These are phyloP conservation scores for Drosophila acutilabella DNA, from an alignment of 2,888 invertebrate species.

Conservation along the genomic window DNA sequence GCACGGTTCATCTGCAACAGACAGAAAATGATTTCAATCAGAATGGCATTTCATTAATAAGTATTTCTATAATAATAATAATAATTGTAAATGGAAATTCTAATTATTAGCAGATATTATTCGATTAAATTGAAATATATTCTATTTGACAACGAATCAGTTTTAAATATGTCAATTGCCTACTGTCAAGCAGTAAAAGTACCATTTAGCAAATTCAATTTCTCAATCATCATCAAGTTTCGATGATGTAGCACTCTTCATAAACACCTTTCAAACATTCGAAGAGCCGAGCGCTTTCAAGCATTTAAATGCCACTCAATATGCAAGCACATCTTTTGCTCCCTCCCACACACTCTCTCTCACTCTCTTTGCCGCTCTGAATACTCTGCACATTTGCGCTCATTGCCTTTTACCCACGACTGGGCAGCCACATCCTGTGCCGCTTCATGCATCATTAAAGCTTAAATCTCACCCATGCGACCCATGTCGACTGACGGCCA, in stretches of 20 bases:
- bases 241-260: slow-evolving; percentile 66
- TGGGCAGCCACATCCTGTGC: slow-evolving; percentile 80
- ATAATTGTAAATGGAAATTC: background rate
- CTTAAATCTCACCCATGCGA: slow-evolving; percentile 80
- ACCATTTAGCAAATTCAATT: slow-evolving; percentile 49
- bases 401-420: slow-evolving; percentile 81
- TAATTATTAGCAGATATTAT: slow-evolving; percentile 3
- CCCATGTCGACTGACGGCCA: slow-evolving; percentile 75
- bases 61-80: background rate
- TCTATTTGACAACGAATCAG: background rate
- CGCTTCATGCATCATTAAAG: slow-evolving; percentile 81
- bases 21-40: background rate
- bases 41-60: background rate
- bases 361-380: slow-evolving; percentile 4
- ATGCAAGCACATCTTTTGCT: slow-evolving; percentile 69
- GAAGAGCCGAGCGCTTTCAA: slow-evolving; percentile 55
- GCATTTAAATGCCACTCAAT: slow-evolving; percentile 79
- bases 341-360: background rate
- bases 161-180: slow-evolving; percentile 24
- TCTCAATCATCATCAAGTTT: slow-evolving; percentile 40
- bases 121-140: background rate
- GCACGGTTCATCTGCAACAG: slow-evolving; percentile 99
- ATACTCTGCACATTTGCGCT: slow-evolving; percentile 68
- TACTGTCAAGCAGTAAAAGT: slow-evolving; percentile 10
- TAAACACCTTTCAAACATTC: slow-evolving; percentile 66